phyloP scores from a whole-genome alignment of 2,113 vertebrate species.

The Heptranchias perlo region DNA sequence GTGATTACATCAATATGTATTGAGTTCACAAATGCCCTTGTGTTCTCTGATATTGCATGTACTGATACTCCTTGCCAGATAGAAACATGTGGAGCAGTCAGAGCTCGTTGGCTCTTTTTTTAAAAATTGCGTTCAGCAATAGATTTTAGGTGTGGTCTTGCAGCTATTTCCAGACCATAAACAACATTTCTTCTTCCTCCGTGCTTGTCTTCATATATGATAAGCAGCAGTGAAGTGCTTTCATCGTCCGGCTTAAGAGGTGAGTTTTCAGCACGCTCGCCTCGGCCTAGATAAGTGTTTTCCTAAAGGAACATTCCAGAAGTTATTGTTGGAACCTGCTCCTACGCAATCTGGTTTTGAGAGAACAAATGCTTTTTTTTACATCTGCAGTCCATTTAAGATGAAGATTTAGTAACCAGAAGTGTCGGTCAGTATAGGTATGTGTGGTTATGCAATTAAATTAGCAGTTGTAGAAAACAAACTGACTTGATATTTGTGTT shows the following conservation, averaged over 20 bases:
- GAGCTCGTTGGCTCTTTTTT: constrained; percentile 21
- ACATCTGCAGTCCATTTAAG: constrained; percentile 14
- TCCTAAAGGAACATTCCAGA: constrained; percentile 16
- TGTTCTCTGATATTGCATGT: constrained; percentile 25
- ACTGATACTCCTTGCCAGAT: constrained; percentile 32
- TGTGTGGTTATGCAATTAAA: neutral
- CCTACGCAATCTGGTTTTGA: neutral
- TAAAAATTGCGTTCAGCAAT: constrained; percentile 7
- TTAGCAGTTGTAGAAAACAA: neutral
- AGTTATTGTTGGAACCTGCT: constrained; percentile 32
- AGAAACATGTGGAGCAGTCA: constrained; percentile 34
- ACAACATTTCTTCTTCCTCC: constrained; percentile 2
- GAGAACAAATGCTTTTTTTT: constrained; percentile 24
- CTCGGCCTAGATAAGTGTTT: neutral
- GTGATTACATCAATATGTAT: constrained; percentile 37
- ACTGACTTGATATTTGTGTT: neutral
- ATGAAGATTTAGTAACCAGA: constrained; percentile 17
- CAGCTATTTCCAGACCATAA: constrained; percentile 23
- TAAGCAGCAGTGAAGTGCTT: constrained; percentile 30
- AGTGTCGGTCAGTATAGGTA: neutral
- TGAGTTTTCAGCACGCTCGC: constrained; percentile 15
- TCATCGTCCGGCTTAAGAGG: neutral
- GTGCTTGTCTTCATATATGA: constrained; percentile 8
- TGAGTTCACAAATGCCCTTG: constrained; percentile 32
- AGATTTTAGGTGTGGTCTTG: constrained; percentile 37